A percentile compares a stretch with the other conserved stretches of the same genome.
These are phyloP conservation scores for Brachionus sp. DNA, from an alignment of 1,140 invertebrate species.

Conservation along the genomic window DNA sequence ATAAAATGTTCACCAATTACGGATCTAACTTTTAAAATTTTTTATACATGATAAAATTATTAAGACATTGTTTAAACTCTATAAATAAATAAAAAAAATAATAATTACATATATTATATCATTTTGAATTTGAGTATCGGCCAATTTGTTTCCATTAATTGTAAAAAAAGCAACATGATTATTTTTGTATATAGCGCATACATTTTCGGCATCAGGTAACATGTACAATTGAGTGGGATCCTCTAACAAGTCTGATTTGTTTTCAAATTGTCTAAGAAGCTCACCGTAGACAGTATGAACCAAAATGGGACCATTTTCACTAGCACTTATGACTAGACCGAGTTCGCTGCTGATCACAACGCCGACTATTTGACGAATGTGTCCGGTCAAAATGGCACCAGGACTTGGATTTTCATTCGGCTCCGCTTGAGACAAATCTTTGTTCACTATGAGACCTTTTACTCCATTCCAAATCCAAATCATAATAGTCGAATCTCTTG, in stretches of 20 bases:
- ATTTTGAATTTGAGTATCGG: constrained; percentile 68
- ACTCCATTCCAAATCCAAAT: constrained; percentile 95
- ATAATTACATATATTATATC: constrained; percentile 18
- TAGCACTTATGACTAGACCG: constrained; percentile 22
- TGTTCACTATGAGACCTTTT: constrained; percentile 87
- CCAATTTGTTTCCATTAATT: constrained; percentile 79
- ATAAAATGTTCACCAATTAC: too few species aligned
- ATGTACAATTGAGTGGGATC: constrained; percentile 44
- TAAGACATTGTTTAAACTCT: too few species aligned
- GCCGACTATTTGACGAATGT: constrained; percentile 87
- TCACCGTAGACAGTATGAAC: constrained; percentile 98
- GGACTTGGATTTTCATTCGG: constrained; percentile 72
- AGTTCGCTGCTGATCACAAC: constrained; percentile 81
- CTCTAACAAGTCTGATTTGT: background rate
- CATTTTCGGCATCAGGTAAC: constrained; percentile 38
- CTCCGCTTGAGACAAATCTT: constrained; percentile 64
- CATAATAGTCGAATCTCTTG: constrained; percentile 92
- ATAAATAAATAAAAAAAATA: background rate
- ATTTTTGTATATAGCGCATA: constrained; percentile 36
- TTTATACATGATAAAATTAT: too few species aligned
- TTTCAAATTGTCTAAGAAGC: constrained; percentile 80
- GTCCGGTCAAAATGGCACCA: constrained; percentile 89
- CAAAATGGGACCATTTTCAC: constrained; percentile 81
- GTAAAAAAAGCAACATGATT: constrained; percentile 65
- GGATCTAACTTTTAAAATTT: too few species aligned